phyloP scores from a whole-genome alignment of 2,113 vertebrate genomes.

The Callaeas wilsoni region DNA sequence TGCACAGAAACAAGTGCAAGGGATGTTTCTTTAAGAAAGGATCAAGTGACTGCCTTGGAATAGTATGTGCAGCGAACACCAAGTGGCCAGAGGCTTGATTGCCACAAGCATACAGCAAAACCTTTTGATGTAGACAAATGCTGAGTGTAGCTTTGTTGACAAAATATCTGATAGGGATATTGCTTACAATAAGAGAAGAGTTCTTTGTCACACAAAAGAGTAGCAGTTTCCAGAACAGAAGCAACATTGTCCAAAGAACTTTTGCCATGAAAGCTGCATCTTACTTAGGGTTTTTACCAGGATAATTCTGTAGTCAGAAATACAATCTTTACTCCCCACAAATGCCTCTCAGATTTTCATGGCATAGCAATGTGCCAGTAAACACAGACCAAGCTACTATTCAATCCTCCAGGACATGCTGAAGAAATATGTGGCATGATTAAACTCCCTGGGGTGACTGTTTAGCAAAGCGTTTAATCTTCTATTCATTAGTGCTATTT shows the following conservation, averaged over 20 bases:
- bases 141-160: neutral
- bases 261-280: neutral
- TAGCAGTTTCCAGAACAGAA: neutral
- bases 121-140: neutral
- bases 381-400: neutral
- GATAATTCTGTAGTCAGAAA: constrained; percentile 8
- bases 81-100: neutral
- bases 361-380: neutral
- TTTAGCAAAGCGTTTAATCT: neutral
- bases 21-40: neutral
- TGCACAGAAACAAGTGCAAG: neutral
- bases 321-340: neutral
- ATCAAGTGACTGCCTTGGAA: neutral
- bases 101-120: neutral
- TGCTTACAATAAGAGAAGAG: neutral
- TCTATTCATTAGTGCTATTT: constrained; percentile 3
- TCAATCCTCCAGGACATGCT: neutral
- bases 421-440: neutral
- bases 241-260: neutral
- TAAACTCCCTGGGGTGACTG: constrained; percentile 3
- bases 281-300: neutral
- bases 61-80: neutral
- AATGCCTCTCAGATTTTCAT: neutral
- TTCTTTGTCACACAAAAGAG: neutral
- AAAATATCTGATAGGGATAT: neutral